Evolutionary conservation across 2,888 invertebrate genomes (phyloP), one percentile per base, ranked within the genome.

Genomic region (Brachynemurus nebulosus): DNA sequence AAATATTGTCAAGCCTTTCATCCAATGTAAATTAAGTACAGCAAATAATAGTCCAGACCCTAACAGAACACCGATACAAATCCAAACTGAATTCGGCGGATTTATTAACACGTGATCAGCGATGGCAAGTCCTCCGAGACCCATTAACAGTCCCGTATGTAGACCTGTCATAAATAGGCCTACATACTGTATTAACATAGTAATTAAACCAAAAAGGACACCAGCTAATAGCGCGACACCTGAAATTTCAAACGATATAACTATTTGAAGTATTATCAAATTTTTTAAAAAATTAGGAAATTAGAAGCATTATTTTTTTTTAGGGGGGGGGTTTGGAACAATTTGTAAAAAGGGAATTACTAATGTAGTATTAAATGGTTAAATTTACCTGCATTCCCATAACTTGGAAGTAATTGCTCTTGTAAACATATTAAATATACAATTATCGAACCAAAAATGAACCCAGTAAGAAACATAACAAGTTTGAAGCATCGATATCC

Each of bases 401-500:
- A 78, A 41, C 78, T 70, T 11, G 84, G 82, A 63, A 89, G 74
- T 48, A 86, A 68, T 54, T 81, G 76, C 57, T 86, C 84, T 63
- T 86, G 86, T 40, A 83, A 68, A 60, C 86, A 85, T 56, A 89
- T 80, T 53, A 82, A 63, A 63, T 83, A 89, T 34, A 88, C 83
- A 50, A 86, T 75, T 49, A 83, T 76, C 40, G 86, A 78, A 12
- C 84, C 88, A 60, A 86, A 89, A 48, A 86, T 80, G 61, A 89
- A 82, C 23, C 90, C 90, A 39, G 86, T 89, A 41, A 89, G 70
- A 63, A 90, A 90, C 77, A 89, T 86, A 48, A 83, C 79, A 11
- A 85, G 85, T 63, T 88, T 86, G 65, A 89, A 84, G 63, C 86
- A 88, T 49, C 89, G 76, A 66, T 90, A 90, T 44, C 90, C 88